Evolutionary conservation across 1,140 invertebrate genomes (phyloP), one percentile per base, ranked within the genome.

Genomic region (Drosophila erecta): DNA sequence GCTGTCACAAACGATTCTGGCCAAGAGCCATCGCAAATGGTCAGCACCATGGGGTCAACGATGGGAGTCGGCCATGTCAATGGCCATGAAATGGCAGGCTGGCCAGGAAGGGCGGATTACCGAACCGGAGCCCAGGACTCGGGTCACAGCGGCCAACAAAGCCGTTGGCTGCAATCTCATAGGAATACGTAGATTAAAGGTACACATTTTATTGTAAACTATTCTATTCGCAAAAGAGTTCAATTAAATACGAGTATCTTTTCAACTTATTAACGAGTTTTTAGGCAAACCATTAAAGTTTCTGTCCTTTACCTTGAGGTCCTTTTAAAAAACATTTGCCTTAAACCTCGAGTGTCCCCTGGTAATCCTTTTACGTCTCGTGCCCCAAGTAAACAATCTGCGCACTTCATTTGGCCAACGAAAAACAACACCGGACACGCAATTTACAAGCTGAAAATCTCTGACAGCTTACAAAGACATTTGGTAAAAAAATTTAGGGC

Each of bases 361-460:
- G 62, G 7, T 64, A 67, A 54, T 83, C 66, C 30, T 49, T 74
- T 75, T 47, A 24, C 57, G 76, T 60, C 81, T 57, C 56, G 65
- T 58, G 43, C 60, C 62, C 59, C 57, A 85, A 85, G 66, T 62
- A 80, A 85, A 85, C 83, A 86, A 83, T 87, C 83, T 79, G 70
- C 67, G 79, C 83, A 87, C 83, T 86, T 87, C 74, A 83, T 76
- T 87, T 87, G 75, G 65, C 47, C 44, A 53, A 22, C 40, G 43
- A 24, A 30, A 37, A 51, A 47, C 3, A 54, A 7, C 12, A 35
- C 37, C 33, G 50, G 22, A 59, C 46, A 73, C 47, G 59, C 60
- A 76, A 38, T 77, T 77, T 77, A 76, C 62, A 76, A 76, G 74
- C 73, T 69, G 75, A 76, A 75, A 83, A 62, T 75, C 78, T 62